Percentiles rank a stretch among this genome's conserved stretches.
Evolutionary conservation across 2,797 vertebrate genomes (phyloP).

Genomic region (Chromis chromis): DNA sequence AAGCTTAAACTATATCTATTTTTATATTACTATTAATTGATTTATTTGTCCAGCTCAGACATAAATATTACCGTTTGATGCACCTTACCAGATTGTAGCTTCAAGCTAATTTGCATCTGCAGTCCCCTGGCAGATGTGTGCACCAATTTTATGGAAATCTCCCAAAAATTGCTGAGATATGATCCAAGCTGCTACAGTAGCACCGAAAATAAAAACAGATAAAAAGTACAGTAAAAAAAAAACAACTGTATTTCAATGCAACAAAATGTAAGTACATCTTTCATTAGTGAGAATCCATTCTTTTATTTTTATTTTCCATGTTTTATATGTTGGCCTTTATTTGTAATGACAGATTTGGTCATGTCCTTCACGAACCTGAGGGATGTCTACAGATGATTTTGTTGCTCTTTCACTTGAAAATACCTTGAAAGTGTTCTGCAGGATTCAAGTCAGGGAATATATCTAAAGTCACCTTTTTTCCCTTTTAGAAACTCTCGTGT

Average conservation of each 20-base stretch:
- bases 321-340: not conserved
- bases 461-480: not conserved
- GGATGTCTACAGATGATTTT: slow-evolving; percentile 1
- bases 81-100: too few species aligned
- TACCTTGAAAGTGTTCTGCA: slow-evolving; percentile 1
- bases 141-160: not conserved
- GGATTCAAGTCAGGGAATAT: not conserved
- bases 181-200: not conserved
- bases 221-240: not conserved
- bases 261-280: not conserved
- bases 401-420: slow-evolving; percentile 2
- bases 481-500: not conserved
- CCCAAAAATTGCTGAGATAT: not conserved
- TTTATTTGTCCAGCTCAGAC: too few species aligned
- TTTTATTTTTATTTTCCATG: not conserved
- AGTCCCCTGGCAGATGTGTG: not conserved
- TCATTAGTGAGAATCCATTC: not conserved
- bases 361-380: slow-evolving; percentile 7
- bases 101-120: too few species aligned
- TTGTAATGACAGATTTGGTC: slow-evolving; percentile 1
- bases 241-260: not conserved
- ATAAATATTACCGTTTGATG: too few species aligned
- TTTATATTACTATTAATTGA: too few species aligned
- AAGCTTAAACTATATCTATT: too few species aligned
- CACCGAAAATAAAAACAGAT: not conserved